These are phyloP conservation scores for Athalia cordata DNA, from an alignment of 2,888 invertebrate species.

Conservation along the genomic window DNA sequence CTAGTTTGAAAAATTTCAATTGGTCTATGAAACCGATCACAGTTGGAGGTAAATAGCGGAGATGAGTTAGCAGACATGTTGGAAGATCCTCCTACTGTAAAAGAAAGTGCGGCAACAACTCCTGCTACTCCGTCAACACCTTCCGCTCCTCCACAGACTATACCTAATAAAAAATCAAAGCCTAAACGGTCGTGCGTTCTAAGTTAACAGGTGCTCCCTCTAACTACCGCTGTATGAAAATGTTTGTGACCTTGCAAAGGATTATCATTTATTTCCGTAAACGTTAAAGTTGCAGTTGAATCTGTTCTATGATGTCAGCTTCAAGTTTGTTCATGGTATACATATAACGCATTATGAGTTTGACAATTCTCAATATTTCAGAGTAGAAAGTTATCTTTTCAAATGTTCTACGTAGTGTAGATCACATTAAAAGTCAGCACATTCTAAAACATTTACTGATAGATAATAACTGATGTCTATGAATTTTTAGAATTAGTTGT, in stretches of 20 bases:
- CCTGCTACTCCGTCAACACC: conserved; percentile 70
- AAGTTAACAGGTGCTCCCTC: conserved; percentile 65
- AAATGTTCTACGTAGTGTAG: conserved; percentile 48
- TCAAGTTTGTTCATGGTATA: conserved; percentile 14
- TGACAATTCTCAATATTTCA: conserved; percentile 46
- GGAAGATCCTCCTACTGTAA: conserved; percentile 70
- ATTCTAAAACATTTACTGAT: conserved; percentile 20
- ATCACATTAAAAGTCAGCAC: conserved; percentile 45
- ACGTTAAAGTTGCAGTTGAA: conserved; percentile 55
- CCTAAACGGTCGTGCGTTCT: conserved; percentile 70
- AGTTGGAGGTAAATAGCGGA: conserved; percentile 72
- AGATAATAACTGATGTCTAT: conserved; percentile 18
- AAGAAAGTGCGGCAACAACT: conserved; percentile 67
- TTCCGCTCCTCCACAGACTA: conserved; percentile 64
- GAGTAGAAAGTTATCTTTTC: conserved; percentile 46
- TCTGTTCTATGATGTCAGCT: background rate
- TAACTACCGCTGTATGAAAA: conserved; percentile 51
- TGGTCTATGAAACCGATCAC: conserved; percentile 27
- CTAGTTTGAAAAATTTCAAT: no score
- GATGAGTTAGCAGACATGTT: conserved; percentile 71
- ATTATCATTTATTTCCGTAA: conserved; percentile 56
- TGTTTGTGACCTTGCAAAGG: conserved; percentile 53
- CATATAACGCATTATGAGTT: conserved; percentile 48
- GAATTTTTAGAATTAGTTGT: conserved; percentile 57
- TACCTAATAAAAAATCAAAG: conserved; percentile 69